These are phyloP conservation scores for Ptilorrhoa leucosticta DNA, from an alignment of 2,113 vertebrate genomes.

Conservation along the genomic window DNA sequence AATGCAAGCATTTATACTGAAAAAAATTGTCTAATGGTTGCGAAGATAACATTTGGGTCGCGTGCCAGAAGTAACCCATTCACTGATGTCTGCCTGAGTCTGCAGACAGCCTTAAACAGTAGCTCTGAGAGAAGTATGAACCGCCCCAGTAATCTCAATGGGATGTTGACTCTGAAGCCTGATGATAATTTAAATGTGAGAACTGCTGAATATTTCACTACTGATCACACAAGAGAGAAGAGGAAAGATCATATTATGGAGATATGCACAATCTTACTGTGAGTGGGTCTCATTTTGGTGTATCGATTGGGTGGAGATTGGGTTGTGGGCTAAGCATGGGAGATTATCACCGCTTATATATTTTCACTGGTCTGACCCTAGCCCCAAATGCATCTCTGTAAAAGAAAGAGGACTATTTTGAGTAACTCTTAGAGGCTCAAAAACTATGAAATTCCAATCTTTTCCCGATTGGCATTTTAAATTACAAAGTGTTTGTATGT, in stretches of 20 bases:
- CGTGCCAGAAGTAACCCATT: conserved; percentile 61
- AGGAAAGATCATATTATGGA: conserved; percentile 69
- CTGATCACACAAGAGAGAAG: conserved; percentile 68
- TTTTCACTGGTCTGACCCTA: conserved; percentile 58
- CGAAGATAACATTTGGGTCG: conserved; percentile 55
- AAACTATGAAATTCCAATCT: neutral
- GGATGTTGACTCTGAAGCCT: conserved; percentile 71
- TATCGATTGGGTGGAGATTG: conserved; percentile 52
- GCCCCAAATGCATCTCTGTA: conserved; percentile 51
- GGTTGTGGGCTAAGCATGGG: conserved; percentile 60
- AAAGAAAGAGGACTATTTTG: neutral
- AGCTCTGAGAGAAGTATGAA: conserved; percentile 70
- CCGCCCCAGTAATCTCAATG: conserved; percentile 68
- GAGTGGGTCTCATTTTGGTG: conserved; percentile 70
- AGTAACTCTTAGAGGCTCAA: conserved; percentile 14
- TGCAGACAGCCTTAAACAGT: conserved; percentile 66
- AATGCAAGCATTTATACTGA: conserved; percentile 64
- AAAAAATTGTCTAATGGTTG: conserved; percentile 62
- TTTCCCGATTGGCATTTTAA: neutral
- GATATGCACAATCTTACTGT: conserved; percentile 69
- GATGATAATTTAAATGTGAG: conserved; percentile 70
- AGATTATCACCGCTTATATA: conserved; percentile 27
- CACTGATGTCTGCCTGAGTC: conserved; percentile 68
- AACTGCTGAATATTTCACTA: conserved; percentile 69
- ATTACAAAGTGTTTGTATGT: neutral